Evolutionary conservation across 2,888 invertebrate species (phyloP).

Genomic region (Sinotaia quadrata): DNA sequence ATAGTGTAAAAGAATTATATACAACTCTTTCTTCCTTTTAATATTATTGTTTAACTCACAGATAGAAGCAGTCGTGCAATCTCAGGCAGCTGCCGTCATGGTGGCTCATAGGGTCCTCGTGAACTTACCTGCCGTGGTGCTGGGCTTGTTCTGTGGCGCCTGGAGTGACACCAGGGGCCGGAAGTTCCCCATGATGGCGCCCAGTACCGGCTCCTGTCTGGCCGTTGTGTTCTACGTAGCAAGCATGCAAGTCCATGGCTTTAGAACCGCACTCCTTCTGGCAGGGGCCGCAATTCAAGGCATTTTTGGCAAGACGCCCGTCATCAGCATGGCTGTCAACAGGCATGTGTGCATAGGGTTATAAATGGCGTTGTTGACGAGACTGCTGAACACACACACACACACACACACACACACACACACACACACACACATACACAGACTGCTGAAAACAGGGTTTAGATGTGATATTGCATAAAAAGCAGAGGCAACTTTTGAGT

Average conservation of each 20-base stretch:
- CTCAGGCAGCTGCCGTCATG: slow-evolving; percentile 60
- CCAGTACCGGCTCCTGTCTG: slow-evolving; percentile 66
- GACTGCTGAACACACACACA: no score
- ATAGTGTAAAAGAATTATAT: not conserved
- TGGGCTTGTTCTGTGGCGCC: slow-evolving; percentile 70
- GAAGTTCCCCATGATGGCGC: slow-evolving; percentile 68
- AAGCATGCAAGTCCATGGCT: slow-evolving; percentile 45
- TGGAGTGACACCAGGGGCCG: slow-evolving; percentile 68
- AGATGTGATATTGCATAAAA: no score
- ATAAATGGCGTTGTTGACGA: no score
- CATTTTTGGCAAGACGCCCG: slow-evolving; percentile 69
- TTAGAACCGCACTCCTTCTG: slow-evolving; percentile 57
- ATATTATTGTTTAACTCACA: no score
- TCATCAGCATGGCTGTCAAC: slow-evolving; percentile 72
- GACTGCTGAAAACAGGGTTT: no score
- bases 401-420: no score
- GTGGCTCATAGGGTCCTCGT: slow-evolving; percentile 67
- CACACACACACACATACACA: no score
- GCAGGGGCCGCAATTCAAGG: slow-evolving; percentile 66
- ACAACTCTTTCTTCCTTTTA: not conserved
- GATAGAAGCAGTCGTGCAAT: slow-evolving; percentile 49
- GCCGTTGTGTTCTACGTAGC: slow-evolving; percentile 65
- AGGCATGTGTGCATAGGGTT: no score
- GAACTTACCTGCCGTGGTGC: slow-evolving; percentile 69
- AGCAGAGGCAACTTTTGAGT: no score